Base-by-base conservation (phyloP, 2,797 vertebrate genomes). In the Poliocrania exsul region DNA sequence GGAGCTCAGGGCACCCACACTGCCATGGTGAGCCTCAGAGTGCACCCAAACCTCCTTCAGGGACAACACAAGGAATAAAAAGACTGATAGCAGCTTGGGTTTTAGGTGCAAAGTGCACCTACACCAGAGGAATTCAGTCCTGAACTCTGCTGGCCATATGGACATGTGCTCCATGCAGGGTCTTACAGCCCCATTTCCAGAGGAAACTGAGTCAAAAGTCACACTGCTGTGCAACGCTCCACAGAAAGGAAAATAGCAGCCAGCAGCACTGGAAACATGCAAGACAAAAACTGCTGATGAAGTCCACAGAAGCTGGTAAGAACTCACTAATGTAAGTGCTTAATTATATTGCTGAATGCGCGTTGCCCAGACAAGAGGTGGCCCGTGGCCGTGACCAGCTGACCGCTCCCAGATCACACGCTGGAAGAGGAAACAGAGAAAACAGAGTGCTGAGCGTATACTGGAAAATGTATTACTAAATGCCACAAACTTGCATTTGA, bases 391-490 rank as follows among this genome's bases (percentile, higher is more conserved):
- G 1, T 28, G 35, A 74, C 56, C 84, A 89, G 93, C 85, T 85
- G 71, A 92, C 70, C 18, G 2, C 50, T 88, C 61, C 44, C 74
- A 81, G 86, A 66, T 82, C 92, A 79, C 47, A 73, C 26, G 26
- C 66, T 81, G 73, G 28, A 66, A 80, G 86, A 89, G 86, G n/a
- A 77, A 53, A 79, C 81, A 47, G 47, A 61, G 71, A 42, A 56
- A 85, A 25, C 66, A 90, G 38, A 95, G 66, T 84, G 91, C 91
- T 94, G 95, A 96, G 60, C 93, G 77, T 74, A 67, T 64, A 15
- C 64, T 90, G 85, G 81, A 95, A 97, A 97, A 96, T 81, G 65
- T 83, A 96, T 92, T 65, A 92, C 81, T 81, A 86, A 93, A 87
- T 75, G 38, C 82, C 73, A 86, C 17, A 31, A 93, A 93, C 96